A percentile compares a stretch with the other conserved stretches of the same genome.
Evolutionary conservation across 2,113 vertebrate genomes (phyloP).

Genomic region (Vicugna pacos): DNA sequence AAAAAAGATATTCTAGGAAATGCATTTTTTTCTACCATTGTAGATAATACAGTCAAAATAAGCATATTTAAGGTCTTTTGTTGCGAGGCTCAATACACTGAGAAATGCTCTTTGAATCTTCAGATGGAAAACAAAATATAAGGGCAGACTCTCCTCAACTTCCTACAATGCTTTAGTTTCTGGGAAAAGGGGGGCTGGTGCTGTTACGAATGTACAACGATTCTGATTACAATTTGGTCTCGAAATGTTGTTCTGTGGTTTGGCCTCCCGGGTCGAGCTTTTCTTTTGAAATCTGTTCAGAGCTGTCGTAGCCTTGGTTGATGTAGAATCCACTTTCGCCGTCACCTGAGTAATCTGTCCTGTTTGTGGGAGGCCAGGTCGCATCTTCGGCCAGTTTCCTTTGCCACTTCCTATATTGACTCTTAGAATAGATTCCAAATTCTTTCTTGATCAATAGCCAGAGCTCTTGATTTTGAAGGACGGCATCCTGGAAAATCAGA

Average conservation of each 20-base stretch:
- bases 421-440: conserved; percentile 79
- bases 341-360: conserved; percentile 73
- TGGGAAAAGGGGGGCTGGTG: background rate
- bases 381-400: conserved; percentile 76
- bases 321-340: conserved; percentile 58
- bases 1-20: background rate
- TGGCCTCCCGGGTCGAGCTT: background rate
- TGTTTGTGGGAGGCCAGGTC: conserved; percentile 75
- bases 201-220: background rate
- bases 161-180: background rate
- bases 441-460: conserved; percentile 84
- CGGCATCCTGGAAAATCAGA: conserved; percentile 73
- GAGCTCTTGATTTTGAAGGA: conserved; percentile 84
- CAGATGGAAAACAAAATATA: background rate
- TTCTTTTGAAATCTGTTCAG: background rate
- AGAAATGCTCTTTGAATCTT: background rate
- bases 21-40: background rate
- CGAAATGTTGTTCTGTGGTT: conserved; percentile 70
- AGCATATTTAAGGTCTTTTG: background rate
- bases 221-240: conserved; percentile 68
- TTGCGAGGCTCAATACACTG: background rate
- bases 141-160: background rate
- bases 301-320: conserved; percentile 74
- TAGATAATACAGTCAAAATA: background rate
- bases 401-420: conserved; percentile 81